Evolutionary conservation across 1,140 invertebrate genomes (phyloP).

Genomic region (Anoplolepis gracilipes): DNA sequence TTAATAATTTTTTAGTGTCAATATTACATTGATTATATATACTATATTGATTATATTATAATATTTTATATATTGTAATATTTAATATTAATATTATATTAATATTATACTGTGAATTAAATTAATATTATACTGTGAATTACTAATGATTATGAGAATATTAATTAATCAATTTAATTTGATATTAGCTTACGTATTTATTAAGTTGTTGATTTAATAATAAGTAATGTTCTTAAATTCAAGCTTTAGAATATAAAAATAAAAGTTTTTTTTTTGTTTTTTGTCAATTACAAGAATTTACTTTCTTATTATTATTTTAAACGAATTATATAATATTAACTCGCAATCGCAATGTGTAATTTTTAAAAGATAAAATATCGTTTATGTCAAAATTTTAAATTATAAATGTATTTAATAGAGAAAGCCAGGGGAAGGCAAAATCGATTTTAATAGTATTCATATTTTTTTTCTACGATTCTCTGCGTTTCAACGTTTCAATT

Average conservation of each 20-base stretch:
- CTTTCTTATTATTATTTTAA: neutral
- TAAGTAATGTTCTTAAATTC: neutral
- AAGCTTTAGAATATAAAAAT: neutral
- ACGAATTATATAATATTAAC: too few relatives aligned
- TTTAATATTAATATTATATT: neutral
- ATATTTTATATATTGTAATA: too few relatives aligned
- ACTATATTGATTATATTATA: too few relatives aligned
- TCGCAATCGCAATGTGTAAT: neutral
- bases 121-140: neutral
- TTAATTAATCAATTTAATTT: neutral
- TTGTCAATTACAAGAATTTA: too few relatives aligned
- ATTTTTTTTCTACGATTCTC: neutral
- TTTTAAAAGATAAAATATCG: neutral
- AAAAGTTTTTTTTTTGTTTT: neutral
- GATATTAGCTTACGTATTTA: neutral
- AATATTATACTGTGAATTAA: neutral
- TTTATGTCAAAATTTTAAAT: neutral
- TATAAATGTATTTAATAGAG: slow-evolving; percentile 3
- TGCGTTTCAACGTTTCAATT: neutral
- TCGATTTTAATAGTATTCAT: neutral
- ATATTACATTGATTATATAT: neutral
- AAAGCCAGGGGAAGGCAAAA: neutral
- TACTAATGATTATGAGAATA: neutral
- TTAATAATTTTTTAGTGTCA: neutral
- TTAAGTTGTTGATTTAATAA: too few relatives aligned